These are phyloP conservation scores for Idaea aversata DNA, from an alignment of 2,888 invertebrate genomes.

Conservation along the genomic window DNA sequence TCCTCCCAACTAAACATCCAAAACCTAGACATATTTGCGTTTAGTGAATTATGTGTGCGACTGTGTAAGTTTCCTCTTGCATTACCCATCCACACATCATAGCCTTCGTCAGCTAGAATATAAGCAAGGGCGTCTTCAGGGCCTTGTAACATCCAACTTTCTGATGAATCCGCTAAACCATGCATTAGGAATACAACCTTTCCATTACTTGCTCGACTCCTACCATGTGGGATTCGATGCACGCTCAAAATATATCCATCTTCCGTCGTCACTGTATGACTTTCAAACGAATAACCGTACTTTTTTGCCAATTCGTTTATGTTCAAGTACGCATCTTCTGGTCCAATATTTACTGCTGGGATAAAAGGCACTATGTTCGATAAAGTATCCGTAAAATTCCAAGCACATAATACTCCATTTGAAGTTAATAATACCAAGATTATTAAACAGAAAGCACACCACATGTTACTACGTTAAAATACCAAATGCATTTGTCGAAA, in stretches of 20 bases:
- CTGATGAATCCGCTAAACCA: conserved; percentile 82
- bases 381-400: conserved; percentile 20
- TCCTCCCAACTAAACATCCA: conserved; percentile 85
- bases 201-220: conserved; percentile 27
- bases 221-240: conserved; percentile 47
- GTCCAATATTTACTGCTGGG: conserved; percentile 9
- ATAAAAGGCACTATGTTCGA: conserved; percentile 15
- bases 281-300: conserved; percentile 51
- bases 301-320: conserved; percentile 45
- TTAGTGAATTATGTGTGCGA: conserved; percentile 43
- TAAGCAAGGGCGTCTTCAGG: conserved; percentile 81
- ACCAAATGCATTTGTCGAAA: background rate
- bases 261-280: conserved; percentile 51
- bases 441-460: background rate
- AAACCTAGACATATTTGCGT: conserved; percentile 36
- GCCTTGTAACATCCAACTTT: conserved; percentile 72
- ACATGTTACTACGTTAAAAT: background rate
- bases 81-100: conserved; percentile 92
- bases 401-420: conserved; percentile 10
- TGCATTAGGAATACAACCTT: conserved; percentile 86
- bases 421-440: background rate
- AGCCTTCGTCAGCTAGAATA: conserved; percentile 83
- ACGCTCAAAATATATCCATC: conserved; percentile 58
- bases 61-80: conserved; percentile 85
- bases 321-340: conserved; percentile 47